Base-by-base conservation (phyloP, 2,797 vertebrate genomes). In the Peromyscus attwateri region DNA sequence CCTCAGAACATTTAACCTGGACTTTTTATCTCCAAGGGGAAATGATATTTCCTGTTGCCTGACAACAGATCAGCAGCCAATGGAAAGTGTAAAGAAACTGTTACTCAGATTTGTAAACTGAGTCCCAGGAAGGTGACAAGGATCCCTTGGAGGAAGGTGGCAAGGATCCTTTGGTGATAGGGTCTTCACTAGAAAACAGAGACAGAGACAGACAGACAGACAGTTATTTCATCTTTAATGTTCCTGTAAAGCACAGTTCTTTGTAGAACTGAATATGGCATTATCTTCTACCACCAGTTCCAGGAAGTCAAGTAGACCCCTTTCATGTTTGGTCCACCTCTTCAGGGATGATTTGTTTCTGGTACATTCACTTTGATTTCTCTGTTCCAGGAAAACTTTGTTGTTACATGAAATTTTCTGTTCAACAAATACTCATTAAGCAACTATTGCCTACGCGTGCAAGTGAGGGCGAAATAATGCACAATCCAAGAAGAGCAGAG, bases 271-370 rank as follows among this genome's bases (percentile, higher is more conserved):
- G 0, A 12, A 55, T 79, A 82, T 3, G 16, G 34, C 23, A 17
- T 29, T 57, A 10, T 76, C 14, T 84, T 92, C 23, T 55, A 71
- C 43, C 71, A 93, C 87, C 16, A 57, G 55, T 16, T 23, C 1
- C 89, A 40, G 80, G 60, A 68, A 90, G 46, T 37, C 49, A 83
- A 94, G 79, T 21, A 40, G 57, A 52, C 31, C n/a, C 21, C 87
- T 87, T 89, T 89, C 68, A 60, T 29, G 3, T 25, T 75, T 2
- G 4, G 14, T 66, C 70, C 49, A 87, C 29, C 12, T 73, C 46
- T 80, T 76, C 62, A 16, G 19, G 70, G 75, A 95, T 66, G 80
- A 84, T 71, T 77, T 95, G 55, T 55, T 94, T 88, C 68, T 60
- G 73, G 14, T 77, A 64, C 89, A 80, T 95, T 95, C 46, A 64